Conservation (phyloP, 2,888 invertebrate species). For the Diarsia rubi region DNA sequence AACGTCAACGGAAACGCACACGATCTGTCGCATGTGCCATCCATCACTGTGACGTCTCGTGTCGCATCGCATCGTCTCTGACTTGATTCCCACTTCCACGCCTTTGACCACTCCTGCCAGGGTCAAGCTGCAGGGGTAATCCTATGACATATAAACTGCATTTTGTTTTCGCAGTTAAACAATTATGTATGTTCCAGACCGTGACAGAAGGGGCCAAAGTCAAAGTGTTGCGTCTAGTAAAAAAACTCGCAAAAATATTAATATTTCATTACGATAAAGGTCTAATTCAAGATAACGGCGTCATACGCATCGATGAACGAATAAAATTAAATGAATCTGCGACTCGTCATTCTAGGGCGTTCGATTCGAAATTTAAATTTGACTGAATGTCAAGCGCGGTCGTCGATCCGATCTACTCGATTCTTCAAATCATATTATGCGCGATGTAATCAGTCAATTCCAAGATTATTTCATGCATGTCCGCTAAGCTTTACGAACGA, state of each 20-base stretch:
- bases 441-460: slow-evolving; percentile 57
- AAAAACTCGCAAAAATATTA: slow-evolving; percentile 48
- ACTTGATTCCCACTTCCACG: slow-evolving; percentile 25
- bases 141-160: slow-evolving; percentile 42
- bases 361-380: slow-evolving; percentile 68
- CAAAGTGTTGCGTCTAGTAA: slow-evolving; percentile 23
- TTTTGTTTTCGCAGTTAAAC: slow-evolving; percentile 42
- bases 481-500: slow-evolving; percentile 38
- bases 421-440: slow-evolving; percentile 58
- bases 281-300: slow-evolving; percentile 51
- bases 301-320: slow-evolving; percentile 56
- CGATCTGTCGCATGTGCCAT: background rate
- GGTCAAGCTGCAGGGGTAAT: slow-evolving; percentile 19
- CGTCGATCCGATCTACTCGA: slow-evolving; percentile 42
- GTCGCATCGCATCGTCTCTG: slow-evolving; percentile 14
- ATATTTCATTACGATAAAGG: slow-evolving; percentile 51
- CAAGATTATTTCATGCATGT: slow-evolving; percentile 64
- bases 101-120: slow-evolving; percentile 20
- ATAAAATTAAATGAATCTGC: slow-evolving; percentile 63
- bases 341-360: slow-evolving; percentile 52
- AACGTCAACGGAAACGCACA: background rate
- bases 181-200: slow-evolving; percentile 48
- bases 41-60: background rate
- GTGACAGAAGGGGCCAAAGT: slow-evolving; percentile 27
- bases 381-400: slow-evolving; percentile 54